Conservation (phyloP, 2,888 invertebrate genomes). For the Drosophila rubida region DNA sequence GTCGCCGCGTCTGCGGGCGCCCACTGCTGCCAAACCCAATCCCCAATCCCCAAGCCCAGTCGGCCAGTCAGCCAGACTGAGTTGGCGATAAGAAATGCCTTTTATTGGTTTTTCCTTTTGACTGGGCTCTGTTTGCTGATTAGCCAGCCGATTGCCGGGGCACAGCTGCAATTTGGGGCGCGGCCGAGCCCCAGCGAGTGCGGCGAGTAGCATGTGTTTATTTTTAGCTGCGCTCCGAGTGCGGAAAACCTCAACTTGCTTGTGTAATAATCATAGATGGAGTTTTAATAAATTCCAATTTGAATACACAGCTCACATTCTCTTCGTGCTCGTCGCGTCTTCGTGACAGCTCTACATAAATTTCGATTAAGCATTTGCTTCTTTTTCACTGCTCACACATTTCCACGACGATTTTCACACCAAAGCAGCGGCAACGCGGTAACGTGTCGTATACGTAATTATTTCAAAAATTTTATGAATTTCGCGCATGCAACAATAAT, state of each 20-base stretch:
- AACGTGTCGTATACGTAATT: slow-evolving; percentile 25
- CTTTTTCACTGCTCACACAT: slow-evolving; percentile 23
- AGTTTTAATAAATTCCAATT: slow-evolving; percentile 13
- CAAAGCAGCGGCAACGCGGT: no score
- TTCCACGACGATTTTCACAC: slow-evolving; percentile 21
- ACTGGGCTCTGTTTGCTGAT: slow-evolving; percentile 68
- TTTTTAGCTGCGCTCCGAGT: slow-evolving; percentile 23
- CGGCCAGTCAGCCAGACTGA: slow-evolving; percentile 13
- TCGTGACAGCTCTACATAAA: slow-evolving; percentile 17
- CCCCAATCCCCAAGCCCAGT: neutral
- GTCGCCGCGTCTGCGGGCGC: slow-evolving; percentile 62
- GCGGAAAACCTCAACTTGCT: neutral
- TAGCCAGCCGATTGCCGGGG: slow-evolving; percentile 62
- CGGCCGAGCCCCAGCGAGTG: slow-evolving; percentile 28
- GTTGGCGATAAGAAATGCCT: slow-evolving; percentile 71
- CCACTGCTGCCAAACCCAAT: slow-evolving; percentile 51
- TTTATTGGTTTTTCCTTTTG: slow-evolving; percentile 72
- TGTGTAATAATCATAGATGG: slow-evolving; percentile 2
- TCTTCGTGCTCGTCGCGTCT: slow-evolving; percentile 3
- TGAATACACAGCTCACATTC: slow-evolving; percentile 2
- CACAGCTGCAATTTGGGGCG: slow-evolving; percentile 49
- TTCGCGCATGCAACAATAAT: slow-evolving; percentile 8
- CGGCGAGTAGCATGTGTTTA: no score
- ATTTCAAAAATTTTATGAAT: slow-evolving; percentile 30
- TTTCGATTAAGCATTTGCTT: slow-evolving; percentile 6